A percentile compares a stretch with the other conserved stretches of the same genome.
Evolutionary conservation across 2,888 invertebrate species (phyloP).

Genomic region (Protonemura montana): DNA sequence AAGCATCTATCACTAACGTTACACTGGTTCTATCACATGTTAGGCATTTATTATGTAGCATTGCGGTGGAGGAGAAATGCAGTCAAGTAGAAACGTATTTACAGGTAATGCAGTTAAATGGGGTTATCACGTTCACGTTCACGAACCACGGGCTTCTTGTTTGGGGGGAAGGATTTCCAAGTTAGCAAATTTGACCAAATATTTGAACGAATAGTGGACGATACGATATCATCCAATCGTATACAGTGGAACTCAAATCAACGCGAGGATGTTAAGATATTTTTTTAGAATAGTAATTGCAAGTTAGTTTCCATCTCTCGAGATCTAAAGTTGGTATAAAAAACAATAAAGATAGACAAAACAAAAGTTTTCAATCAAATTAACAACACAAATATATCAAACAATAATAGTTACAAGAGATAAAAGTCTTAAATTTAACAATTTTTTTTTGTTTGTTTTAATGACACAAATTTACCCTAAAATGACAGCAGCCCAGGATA

Average conservation of each 20-base stretch:
- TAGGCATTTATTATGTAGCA: slow-evolving; percentile 37
- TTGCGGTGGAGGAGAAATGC: slow-evolving; percentile 13
- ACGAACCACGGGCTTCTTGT: too few species aligned
- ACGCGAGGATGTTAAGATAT: too few species aligned
- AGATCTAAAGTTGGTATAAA: background rate
- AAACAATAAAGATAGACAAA: background rate
- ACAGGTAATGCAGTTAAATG: background rate
- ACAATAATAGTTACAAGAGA: slow-evolving; percentile 12
- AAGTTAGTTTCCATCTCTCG: too few species aligned
- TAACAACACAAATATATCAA: slow-evolving; percentile 7
- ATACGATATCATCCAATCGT: too few species aligned
- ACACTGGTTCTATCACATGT: slow-evolving; percentile 38
- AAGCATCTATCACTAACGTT: slow-evolving; percentile 25
- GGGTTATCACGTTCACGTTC: too few species aligned
- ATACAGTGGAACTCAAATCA: too few species aligned
- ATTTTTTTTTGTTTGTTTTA: background rate
- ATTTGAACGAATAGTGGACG: too few species aligned
- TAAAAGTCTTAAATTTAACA: slow-evolving; percentile 23
- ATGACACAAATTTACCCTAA: slow-evolving; percentile 32
- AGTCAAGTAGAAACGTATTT: background rate
- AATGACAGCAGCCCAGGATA: slow-evolving; percentile 25
- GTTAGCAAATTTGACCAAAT: too few species aligned
- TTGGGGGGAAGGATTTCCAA: too few species aligned
- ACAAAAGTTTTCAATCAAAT: background rate
- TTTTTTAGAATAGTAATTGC: too few species aligned